Base-by-base conservation (phyloP, 2,888 invertebrate genomes). In the Hololepta plana region DNA sequence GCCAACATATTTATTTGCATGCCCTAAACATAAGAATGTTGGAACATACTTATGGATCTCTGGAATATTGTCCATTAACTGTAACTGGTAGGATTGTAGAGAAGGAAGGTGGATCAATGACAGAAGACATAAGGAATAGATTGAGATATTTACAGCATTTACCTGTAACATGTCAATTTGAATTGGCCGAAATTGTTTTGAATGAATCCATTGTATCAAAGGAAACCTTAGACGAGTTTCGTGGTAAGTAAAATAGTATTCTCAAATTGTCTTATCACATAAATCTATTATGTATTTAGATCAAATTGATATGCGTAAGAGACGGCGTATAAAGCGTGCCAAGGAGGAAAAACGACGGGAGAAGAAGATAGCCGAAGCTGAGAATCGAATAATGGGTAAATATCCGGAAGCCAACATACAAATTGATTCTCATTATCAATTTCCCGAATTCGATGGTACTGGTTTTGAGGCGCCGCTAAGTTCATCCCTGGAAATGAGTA, bases 1-100 rank as follows among this genome's bases (percentile, higher is more conserved):
- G 93, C 0, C 91, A 91, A 51, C 82, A 88, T 49, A 70, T 93
- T 28, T 96, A 84, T 53, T 59, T 95, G 33, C 82, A 91, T 53
- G 76, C 84, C 8, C 55, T 95, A 41, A 95, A 95, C 51, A 77
- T 84, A 5, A 76, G 80, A 32, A 81, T 93, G 69, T 53, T 96
- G 40, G 79, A 82, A 44, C 69, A 73, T 30, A 75, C 82, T 30
- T 91, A 87, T 59, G 88, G 87, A 4, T 66, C 68, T 4, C 56
- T 93, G 31, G 76, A 80, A 30, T 60, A 69, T 28, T 77, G 81
- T 27, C 93, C 95, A 20, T 62, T 55, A 11, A 44, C 61, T 3
- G 64, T 95, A 27, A 63, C 59, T 2, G 90, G 82, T 1, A 70
- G 65, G 27, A 74, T 95, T 22, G 50, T 93, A n/a, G 87, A 90